Base-by-base conservation (phyloP, 2,113 vertebrate genomes). In the Felis catus region DNA sequence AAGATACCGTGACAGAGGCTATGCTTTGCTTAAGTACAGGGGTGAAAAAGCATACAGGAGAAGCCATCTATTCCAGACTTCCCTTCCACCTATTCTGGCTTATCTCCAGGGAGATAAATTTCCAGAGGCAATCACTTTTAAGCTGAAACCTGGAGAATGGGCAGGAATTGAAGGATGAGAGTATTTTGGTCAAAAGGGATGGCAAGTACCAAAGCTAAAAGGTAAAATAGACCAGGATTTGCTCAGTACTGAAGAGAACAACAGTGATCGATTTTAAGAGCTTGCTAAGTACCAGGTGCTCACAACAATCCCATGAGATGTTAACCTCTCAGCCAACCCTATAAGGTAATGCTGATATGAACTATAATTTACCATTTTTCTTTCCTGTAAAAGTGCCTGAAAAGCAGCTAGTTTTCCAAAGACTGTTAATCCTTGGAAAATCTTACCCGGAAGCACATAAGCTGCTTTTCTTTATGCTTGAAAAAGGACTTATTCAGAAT, bases 351-450 rank as follows among this genome's bases (percentile, higher is more conserved):
- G 48, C 53, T 36, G 33, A 27, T 0, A 48, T 1, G 5, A 95
- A 48, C 5, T 33, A 70, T 9, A 61, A 29, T 23, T 53, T 45
- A 51, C 36, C 31, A 66, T 55, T 63, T 73, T 58, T 82, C 39
- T 55, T 25, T 41, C 65, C 27, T 92, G 91, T 82, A 86, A n/a
- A 53, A 29, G 18, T 33, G 53, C 90, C 48, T 71, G 63, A 90
- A 96, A 96, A 96, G 48, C 41, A 95, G 11, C 27, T 45, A 70
- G 23, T 36, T 80, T 89, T 91, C 85, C 39, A 93, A 95, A 58
- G 53, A 71, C 45, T 76, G 23, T 58, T 89, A 73, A 39, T 73
- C 55, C 58, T 95, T 96, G 31, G 90, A 58, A 95, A 97, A 96
- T 12, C 33, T 86, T 95, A 85, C 29, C 29, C 45, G 53, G 70